A percentile compares a stretch with the other conserved stretches of the same genome.
These are phyloP conservation scores for Colletes gigas DNA, from an alignment of 1,140 invertebrate genomes.

Conservation along the genomic window DNA sequence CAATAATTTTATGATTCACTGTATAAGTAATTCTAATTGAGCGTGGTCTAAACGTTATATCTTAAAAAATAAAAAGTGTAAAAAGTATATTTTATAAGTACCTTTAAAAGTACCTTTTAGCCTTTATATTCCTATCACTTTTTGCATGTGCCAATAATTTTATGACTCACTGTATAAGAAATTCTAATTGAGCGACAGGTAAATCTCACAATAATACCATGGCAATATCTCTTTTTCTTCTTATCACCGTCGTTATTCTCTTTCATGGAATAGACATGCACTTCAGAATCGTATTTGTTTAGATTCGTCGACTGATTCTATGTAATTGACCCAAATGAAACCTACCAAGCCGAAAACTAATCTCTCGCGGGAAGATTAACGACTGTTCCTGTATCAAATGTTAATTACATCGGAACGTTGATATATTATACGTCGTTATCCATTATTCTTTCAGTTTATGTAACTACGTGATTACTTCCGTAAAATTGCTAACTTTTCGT, in stretches of 20 bases:
- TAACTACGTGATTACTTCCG: constrained; percentile 1
- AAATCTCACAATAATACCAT: neutral
- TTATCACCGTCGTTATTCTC: neutral
- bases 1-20: too few relatives aligned
- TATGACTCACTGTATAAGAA: neutral
- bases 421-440: neutral
- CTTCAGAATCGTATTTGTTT: neutral
- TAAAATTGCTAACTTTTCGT: constrained; percentile 9
- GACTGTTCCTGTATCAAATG: neutral
- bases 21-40: neutral
- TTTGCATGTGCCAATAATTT: too few relatives aligned
- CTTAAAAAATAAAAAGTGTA: too few relatives aligned
- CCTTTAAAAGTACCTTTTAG: too few relatives aligned
- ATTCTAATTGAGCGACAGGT: neutral
- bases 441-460: neutral
- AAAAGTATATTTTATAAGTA: too few relatives aligned
- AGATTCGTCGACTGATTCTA: neutral
- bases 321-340: neutral
- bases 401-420: neutral
- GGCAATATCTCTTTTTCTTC: neutral
- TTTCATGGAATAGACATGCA: neutral
- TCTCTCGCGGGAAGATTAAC: neutral
- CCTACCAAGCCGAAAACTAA: neutral
- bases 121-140: too few relatives aligned
- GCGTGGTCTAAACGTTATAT: neutral